Evolutionary conservation across 2,797 vertebrate genomes (phyloP).

Genomic region (Champsocephalus gunnari): DNA sequence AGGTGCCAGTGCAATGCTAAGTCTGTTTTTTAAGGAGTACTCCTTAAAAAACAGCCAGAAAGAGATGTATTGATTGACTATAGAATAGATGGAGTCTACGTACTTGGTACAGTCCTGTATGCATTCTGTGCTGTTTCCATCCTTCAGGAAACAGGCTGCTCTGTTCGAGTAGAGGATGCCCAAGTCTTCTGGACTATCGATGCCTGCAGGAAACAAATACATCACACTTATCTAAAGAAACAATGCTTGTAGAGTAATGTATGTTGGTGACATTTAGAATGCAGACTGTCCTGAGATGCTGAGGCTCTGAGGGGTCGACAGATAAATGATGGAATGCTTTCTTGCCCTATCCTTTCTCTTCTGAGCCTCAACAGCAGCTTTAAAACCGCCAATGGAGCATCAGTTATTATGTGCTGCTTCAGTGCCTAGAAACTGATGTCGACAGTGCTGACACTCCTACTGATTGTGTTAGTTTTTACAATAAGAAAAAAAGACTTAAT

Average conservation of each 20-base stretch:
- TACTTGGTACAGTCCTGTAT: conserved; percentile 96
- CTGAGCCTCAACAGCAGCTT: conserved; percentile 32
- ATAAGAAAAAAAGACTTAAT: background rate
- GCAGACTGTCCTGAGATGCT: conserved; percentile 26
- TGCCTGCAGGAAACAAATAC: conserved; percentile 78
- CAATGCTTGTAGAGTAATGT: background rate
- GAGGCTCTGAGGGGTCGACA: conserved; percentile 7
- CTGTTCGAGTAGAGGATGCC: conserved; percentile 95
- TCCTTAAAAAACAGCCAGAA: background rate
- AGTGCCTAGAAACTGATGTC: conserved; percentile 1
- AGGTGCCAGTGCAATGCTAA: background rate
- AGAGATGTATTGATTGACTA: background rate
- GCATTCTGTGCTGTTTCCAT: conserved; percentile 92
- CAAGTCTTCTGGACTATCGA: conserved; percentile 88
- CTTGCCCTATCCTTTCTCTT: conserved; percentile 21
- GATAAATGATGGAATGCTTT: conserved; percentile 43
- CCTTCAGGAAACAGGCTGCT: conserved; percentile 95
- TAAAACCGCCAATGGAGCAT: conserved; percentile 6
- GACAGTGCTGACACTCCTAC: background rate
- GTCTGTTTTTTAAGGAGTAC: background rate
- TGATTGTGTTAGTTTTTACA: background rate
- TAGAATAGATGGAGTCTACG: conserved; percentile 25
- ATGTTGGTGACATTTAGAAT: conserved; percentile 7
- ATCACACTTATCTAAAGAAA: conserved; percentile 31
- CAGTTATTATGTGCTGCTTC: conserved; percentile 4